phyloP scores from a whole-genome alignment of 2,113 vertebrate species.

The Columba janthina region DNA sequence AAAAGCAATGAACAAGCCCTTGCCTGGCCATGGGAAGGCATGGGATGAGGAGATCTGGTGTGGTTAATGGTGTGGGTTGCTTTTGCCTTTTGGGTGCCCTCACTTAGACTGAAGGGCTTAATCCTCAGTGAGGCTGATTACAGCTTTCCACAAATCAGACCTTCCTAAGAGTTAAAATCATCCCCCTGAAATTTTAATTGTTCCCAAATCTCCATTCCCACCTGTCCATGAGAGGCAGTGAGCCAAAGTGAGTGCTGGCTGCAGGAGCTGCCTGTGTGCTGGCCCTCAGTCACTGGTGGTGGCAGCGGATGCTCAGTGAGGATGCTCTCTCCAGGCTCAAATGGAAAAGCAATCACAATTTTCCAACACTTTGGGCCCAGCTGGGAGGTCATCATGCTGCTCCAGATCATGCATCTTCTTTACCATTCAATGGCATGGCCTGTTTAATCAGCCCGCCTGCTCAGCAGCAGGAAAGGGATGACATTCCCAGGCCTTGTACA shows the following conservation, averaged over 20 bases:
- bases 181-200: too few species aligned
- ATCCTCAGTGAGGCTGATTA: too few species aligned
- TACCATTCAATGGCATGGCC: neutral
- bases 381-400: accelerated
- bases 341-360: neutral
- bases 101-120: too few species aligned
- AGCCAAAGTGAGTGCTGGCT: accelerated
- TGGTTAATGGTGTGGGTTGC: too few species aligned
- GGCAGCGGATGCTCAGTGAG: neutral
- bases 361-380: neutral
- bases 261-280: accelerated
- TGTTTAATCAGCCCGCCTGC: neutral
- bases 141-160: too few species aligned
- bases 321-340: neutral
- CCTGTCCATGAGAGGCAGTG: accelerated
- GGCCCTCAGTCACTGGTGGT: neutral
- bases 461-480: neutral
- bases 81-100: too few species aligned
- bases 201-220: neutral
- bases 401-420: neutral
- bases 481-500: neutral
- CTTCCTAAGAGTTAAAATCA: too few species aligned
- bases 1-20: too few species aligned
- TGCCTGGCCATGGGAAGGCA: too few species aligned
- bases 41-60: too few species aligned